A percentile compares a stretch with the other conserved stretches of the same genome.
Evolutionary conservation across 2,797 vertebrate species (phyloP).

Genomic region (Ctenosaura bakeri): DNA sequence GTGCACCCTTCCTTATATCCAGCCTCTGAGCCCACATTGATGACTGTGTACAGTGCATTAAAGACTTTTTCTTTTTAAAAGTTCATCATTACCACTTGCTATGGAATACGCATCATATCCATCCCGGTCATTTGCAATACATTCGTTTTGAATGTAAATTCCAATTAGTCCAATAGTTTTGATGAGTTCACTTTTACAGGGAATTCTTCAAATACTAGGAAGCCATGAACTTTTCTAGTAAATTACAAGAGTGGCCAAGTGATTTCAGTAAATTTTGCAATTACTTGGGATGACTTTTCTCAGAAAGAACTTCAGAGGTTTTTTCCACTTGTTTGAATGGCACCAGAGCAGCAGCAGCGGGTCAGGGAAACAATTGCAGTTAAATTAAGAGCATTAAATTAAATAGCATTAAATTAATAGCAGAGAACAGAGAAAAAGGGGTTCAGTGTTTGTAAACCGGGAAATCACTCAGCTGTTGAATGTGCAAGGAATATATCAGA

Average conservation of each 20-base stretch:
- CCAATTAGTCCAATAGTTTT: neutral
- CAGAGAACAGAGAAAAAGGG: neutral
- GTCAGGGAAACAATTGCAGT: too few relatives aligned
- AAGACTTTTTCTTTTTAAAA: neutral
- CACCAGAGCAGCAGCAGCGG: neutral
- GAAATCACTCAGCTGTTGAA: neutral
- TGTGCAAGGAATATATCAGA: neutral
- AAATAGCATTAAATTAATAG: neutral
- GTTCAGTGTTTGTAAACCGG: neutral
- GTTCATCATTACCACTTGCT: neutral
- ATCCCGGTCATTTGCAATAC: neutral
- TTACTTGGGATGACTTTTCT: neutral
- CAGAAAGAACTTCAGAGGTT: neutral
- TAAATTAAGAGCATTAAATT: too few relatives aligned
- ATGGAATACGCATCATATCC: neutral
- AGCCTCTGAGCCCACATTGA: neutral
- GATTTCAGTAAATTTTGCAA: neutral
- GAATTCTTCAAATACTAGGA: neutral
- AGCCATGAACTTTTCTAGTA: neutral
- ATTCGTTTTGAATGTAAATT: neutral
- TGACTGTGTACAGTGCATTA: neutral
- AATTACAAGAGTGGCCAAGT: neutral
- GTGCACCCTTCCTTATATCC: neutral
- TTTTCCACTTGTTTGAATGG: neutral
- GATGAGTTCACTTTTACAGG: neutral